Evolutionary conservation across 1,140 invertebrate genomes (phyloP), one percentile per base, ranked within the genome.

Genomic region (Panulirus ornatus): DNA sequence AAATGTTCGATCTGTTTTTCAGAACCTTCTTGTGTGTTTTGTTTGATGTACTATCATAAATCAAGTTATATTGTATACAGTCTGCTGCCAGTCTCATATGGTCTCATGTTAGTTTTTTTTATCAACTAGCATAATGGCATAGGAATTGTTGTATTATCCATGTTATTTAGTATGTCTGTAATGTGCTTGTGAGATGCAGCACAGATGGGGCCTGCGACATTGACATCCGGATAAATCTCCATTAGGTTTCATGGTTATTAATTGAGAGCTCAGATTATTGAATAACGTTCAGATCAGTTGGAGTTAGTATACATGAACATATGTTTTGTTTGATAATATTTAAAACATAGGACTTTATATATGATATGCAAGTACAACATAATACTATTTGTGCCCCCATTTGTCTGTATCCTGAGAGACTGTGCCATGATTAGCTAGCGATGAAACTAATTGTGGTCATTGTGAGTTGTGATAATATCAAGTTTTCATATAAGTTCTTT

Each of bases 391-490:
- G 75, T 78, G 83, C 76, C 87, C 87, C 78, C 34, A 47, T 38
- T 76, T 70, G 81, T 44, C 87, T 75, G 81, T 54, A 75, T 83
- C 70, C 36, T 75, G 70, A 89, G 66, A 82, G 79, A 83, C 81
- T 76, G 87, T 89, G 87, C 87, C 87, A 89, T 89, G 87, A 89
- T 83, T 83, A 89, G 79, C 63, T 89, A 89, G 79, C 79, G 81
- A 78, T 79, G 85, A 88, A 88, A 88, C 70, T 83, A 42, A 51
- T 89, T 75, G 87, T 89, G 79, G 87, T 89, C 87, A 89, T 89
- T 83, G 78, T 83, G 87, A 89, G 87, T 89, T 89, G 87, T 89
- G 87, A 89, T 89, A 88, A 75, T 79, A 84, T 73, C 87, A 89
- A 89, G 78, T 83, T 81, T 51, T 89, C 87, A 51, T 42, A 66